Evolutionary conservation across 2,888 invertebrate species (phyloP).

Genomic region (Drosophila mettleri): DNA sequence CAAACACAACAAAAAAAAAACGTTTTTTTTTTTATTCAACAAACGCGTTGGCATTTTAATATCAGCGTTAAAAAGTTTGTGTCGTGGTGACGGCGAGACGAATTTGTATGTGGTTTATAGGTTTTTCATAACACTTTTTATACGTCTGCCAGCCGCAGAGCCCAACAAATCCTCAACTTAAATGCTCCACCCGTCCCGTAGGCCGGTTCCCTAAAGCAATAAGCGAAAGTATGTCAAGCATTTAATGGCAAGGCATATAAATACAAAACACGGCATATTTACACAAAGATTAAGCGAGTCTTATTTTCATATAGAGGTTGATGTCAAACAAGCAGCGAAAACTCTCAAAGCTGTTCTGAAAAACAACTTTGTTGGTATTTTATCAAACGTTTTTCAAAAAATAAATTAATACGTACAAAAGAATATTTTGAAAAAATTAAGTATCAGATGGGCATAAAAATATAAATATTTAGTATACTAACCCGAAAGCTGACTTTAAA

Average conservation of each 20-base stretch:
- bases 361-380: constrained; percentile 12
- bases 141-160: constrained; percentile 31
- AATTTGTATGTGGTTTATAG: constrained; percentile 51
- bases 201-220: constrained; percentile 30
- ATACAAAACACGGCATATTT: constrained; percentile 32
- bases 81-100: background rate
- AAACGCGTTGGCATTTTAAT: constrained; percentile 68
- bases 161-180: constrained; percentile 37
- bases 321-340: constrained; percentile 16
- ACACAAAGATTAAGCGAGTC: constrained; percentile 50
- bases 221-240: constrained; percentile 48
- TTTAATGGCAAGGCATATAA: constrained; percentile 61
- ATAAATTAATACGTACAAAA: too few species aligned
- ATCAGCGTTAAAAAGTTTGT: constrained; percentile 59
- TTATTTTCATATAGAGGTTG: constrained; percentile 18
- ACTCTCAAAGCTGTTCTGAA: background rate
- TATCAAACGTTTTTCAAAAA: too few species aligned
- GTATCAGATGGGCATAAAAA: too few species aligned
- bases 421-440: too few species aligned
- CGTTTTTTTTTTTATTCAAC: constrained; percentile 17
- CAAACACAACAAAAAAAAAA: constrained; percentile 11
- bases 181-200: background rate
- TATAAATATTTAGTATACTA: too few species aligned
- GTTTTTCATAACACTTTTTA: constrained; percentile 75
- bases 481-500: too few species aligned